phyloP scores from a whole-genome alignment of 2,888 invertebrate genomes.

The Apantesis nais region DNA sequence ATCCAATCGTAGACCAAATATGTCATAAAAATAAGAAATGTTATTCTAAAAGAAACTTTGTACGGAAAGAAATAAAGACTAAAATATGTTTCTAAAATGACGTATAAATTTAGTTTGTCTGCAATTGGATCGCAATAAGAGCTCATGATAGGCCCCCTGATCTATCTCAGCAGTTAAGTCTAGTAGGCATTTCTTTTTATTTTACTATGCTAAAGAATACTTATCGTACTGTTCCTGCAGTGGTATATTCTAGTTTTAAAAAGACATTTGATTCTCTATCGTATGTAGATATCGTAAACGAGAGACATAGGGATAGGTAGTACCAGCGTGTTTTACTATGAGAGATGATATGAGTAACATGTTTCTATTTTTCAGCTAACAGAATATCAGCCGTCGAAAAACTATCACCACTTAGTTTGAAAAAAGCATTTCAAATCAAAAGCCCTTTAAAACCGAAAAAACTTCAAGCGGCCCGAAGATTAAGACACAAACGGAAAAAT shows the following conservation, averaged over 20 bases:
- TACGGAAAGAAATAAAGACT: no score
- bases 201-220: not conserved
- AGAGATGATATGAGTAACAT: not conserved
- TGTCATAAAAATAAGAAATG: no score
- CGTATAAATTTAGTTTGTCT: no score
- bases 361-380: slow-evolving; percentile 4
- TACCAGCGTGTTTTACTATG: not conserved
- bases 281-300: no score
- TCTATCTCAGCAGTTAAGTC: not conserved
- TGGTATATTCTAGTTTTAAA: no score
- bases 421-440: slow-evolving; percentile 65
- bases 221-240: not conserved
- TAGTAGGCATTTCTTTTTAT: not conserved
- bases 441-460: slow-evolving; percentile 68
- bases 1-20: no score
- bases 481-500: slow-evolving; percentile 57
- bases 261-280: not conserved
- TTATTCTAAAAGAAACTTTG: no score
- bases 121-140: no score
- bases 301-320: not conserved
- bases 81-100: no score
- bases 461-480: slow-evolving; percentile 57
- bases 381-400: slow-evolving; percentile 35
- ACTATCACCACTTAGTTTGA: slow-evolving; percentile 61
- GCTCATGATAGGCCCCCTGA: no score